Base-by-base conservation (phyloP, 2,888 invertebrate genomes). In the Syrphus vitripennis region DNA sequence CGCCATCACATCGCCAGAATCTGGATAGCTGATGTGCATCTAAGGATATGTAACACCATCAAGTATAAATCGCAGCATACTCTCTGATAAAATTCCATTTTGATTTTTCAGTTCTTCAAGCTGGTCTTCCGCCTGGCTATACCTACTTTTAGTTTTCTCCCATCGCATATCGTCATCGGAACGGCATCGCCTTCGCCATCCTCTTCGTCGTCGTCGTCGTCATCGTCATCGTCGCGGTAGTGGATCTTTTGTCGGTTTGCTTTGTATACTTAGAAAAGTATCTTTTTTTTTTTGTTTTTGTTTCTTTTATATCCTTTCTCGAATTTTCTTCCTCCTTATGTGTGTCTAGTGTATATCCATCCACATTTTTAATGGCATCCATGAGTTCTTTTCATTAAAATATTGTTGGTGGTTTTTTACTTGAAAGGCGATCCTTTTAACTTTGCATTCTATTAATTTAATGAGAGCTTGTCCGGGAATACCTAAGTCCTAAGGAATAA, bases 391-490 rank as follows among this genome's bases (percentile, higher is more conserved):
- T 86, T 86, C 86, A 86, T 77, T 86, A 78, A 91, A 91, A 91
- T 90, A 91, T 91, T 90, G 91, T 90, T 90, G 88, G 91, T 88
- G 91, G 91, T 90, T 90, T 88, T 88, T 88, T 88, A 88, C 89
- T 90, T 91, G 91, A 90, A 88, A 89, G 90, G 89, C 90, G 88
- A 91, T 91, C 90, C 91, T 90, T 91, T 90, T 91, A 88, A 90
- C 89, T 90, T 90, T 89, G 91, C 74, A 88, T 89, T n/a, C 91
- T 90, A 91, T 91, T 91, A 90, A 91, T 91, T 90, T 89, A 89
- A 88, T 88, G 87, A 84, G 70, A 86, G 63, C 59, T 70, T 67
- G 67, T 45, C 19, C 16, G 19, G 7, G 50, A 37, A 31, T n/a
- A 48, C 34, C n/a, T 12, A 40, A n/a, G n/a, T n/a, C n/a, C n/a